Evolutionary conservation across 2,113 vertebrate genomes (phyloP), one percentile per base, ranked within the genome.

Genomic region (Stegastes partitus): DNA sequence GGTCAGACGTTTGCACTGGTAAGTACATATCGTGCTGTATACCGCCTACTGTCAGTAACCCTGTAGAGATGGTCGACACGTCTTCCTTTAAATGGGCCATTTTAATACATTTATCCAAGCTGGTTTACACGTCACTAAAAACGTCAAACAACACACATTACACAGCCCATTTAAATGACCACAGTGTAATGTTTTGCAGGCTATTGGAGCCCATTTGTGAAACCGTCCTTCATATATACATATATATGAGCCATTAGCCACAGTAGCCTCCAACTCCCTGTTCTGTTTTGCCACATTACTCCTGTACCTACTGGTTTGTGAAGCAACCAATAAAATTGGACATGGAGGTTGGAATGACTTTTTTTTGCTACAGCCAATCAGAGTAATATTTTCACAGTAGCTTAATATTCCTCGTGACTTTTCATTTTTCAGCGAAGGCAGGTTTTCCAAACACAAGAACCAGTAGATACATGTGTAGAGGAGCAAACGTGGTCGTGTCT

Each of bases 281-380:
- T 64, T 42, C 61, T 31, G 39, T 22, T 54, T 71, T 68, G 11
- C 57, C 31, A 21, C 68, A 42, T 12, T 31, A 86, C 89, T 82
- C 87, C 79, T 92, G 92, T 93, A 92, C 91, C 91, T 94, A 92
- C 91, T 94, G 93, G 93, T 94, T 91, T 93, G 89, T 90, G 82
- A 79, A 83, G 92, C 91, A 94, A 92, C 92, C 92, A 89, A 66
- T 88, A 89, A 87, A 81, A 91, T 66, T 91, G 91, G 88, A 91
- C 79, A 93, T 91, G 90, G 90, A 93, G 89, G 79, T 85, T 91
- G 76, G 62, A 86, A 82, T 61, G 39, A 83, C 4, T 81, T 72
- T 16, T 81, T 81, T 81, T 81, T 65, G 1, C 25, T 5, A 9
- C 54, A 31, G 16, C 11, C 61, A 71, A 82, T 63, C 26, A 44